phyloP scores from a whole-genome alignment of 2,888 invertebrate genomes.

The Koerneria pararmatus region DNA sequence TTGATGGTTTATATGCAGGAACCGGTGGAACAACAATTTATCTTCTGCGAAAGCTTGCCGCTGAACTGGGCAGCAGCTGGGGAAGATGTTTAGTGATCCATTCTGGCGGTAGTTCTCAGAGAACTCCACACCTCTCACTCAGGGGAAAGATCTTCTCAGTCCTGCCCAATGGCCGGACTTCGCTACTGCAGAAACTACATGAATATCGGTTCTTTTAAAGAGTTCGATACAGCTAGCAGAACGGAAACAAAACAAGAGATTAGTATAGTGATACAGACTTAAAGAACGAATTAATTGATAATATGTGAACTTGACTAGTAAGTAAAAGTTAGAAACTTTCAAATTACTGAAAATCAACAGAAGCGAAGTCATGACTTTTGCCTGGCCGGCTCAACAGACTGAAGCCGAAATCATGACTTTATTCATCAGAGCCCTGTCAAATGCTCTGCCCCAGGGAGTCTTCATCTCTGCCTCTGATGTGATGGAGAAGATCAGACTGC shows the following conservation, averaged over 20 bases:
- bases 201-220: slow-evolving; percentile 50
- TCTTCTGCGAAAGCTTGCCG: slow-evolving; percentile 17
- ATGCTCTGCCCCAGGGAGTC: slow-evolving; percentile 59
- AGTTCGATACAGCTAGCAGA: not conserved
- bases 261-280: not conserved
- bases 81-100: slow-evolving; percentile 31
- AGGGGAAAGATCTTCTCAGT: slow-evolving; percentile 62
- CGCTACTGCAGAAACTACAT: slow-evolving; percentile 62
- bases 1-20: slow-evolving; percentile 22
- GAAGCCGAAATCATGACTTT: not conserved
- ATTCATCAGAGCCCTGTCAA: slow-evolving; percentile 32
- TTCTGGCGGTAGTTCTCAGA: slow-evolving; percentile 62
- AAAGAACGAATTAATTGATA: too few species aligned
- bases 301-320: too few species aligned
- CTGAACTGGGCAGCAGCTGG: slow-evolving; percentile 47
- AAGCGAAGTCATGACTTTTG: too few species aligned
- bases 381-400: too few species aligned
- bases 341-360: too few species aligned
- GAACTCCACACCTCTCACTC: slow-evolving; percentile 62
- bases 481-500: slow-evolving; percentile 61
- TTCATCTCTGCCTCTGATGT: slow-evolving; percentile 62
- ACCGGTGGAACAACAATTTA: slow-evolving; percentile 36
- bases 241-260: too few species aligned
- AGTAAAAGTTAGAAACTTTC: too few species aligned
- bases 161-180: slow-evolving; percentile 46